A percentile compares a stretch with the other conserved stretches of the same genome.
Evolutionary conservation across 2,888 invertebrate genomes (phyloP).

Genomic region (Dorcus parallelipipedus): DNA sequence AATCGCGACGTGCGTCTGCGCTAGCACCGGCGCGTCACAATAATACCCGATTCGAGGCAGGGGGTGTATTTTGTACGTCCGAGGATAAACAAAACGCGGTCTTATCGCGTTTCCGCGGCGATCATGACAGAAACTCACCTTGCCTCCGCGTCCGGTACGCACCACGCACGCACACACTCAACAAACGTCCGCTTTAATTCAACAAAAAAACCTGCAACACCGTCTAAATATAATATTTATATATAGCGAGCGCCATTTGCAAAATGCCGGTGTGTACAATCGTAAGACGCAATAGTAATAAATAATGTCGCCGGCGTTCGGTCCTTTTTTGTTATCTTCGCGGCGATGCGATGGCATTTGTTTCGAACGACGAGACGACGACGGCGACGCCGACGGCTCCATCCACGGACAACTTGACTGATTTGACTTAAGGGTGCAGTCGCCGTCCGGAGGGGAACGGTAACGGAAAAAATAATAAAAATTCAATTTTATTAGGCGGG

Average conservation of each 20-base stretch:
- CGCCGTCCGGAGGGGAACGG: background rate
- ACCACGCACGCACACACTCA: constrained; percentile 1
- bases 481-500: background rate
- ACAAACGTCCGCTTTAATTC: constrained; percentile 14
- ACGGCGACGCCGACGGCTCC: background rate
- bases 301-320: background rate
- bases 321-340: background rate
- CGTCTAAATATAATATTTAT: constrained; percentile 48
- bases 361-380: background rate
- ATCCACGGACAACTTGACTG: background rate
- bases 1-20: constrained; percentile 30
- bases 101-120: constrained; percentile 17
- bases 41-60: constrained; percentile 43
- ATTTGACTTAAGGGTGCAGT: background rate
- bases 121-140: constrained; percentile 20
- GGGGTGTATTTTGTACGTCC: constrained; percentile 40
- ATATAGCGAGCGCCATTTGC: constrained; percentile 49
- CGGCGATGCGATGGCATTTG: too few species aligned
- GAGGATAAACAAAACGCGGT: constrained; percentile 38
- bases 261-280: constrained; percentile 30
- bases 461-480: background rate
- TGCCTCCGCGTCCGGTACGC: background rate
- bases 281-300: background rate
- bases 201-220: constrained; percentile 18
- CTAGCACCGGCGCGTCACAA: constrained; percentile 26